phyloP scores from a whole-genome alignment of 2,888 invertebrate species.

The Portevinia maculata region DNA sequence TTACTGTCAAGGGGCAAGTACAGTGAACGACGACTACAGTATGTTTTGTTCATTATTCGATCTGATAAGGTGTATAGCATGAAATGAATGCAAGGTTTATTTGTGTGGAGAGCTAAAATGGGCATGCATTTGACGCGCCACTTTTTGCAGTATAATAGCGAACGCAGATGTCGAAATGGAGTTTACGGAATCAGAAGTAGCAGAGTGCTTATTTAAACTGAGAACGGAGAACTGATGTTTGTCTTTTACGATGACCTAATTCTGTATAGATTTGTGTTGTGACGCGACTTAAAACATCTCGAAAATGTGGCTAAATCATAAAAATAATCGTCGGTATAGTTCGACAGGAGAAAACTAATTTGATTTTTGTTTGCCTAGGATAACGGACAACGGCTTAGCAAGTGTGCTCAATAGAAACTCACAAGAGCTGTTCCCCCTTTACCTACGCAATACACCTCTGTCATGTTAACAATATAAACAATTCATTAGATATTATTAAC shows the following conservation, averaged over 20 bases:
- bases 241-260: background rate
- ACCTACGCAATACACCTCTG: background rate
- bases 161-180: conserved; percentile 1
- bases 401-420: no score
- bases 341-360: no score
- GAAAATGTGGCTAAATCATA: no score
- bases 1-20: conserved; percentile 18
- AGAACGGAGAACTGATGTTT: background rate
- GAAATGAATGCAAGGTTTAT: conserved; percentile 44
- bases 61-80: conserved; percentile 43
- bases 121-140: conserved; percentile 22
- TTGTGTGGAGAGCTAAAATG: conserved; percentile 21
- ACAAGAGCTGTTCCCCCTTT: background rate
- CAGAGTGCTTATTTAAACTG: conserved; percentile 8
- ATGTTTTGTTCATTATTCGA: conserved; percentile 3
- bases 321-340: no score
- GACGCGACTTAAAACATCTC: no score
- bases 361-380: no score
- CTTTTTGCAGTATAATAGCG: background rate
- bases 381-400: no score
- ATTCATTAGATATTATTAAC: conserved; percentile 13
- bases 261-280: background rate
- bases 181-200: conserved; percentile 9
- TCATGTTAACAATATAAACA: conserved; percentile 18
- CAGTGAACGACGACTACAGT: conserved; percentile 28